Evolutionary conservation across 2,888 invertebrate species (phyloP), one percentile per base, ranked within the genome.

Genomic region (Ennomos quercinarius): DNA sequence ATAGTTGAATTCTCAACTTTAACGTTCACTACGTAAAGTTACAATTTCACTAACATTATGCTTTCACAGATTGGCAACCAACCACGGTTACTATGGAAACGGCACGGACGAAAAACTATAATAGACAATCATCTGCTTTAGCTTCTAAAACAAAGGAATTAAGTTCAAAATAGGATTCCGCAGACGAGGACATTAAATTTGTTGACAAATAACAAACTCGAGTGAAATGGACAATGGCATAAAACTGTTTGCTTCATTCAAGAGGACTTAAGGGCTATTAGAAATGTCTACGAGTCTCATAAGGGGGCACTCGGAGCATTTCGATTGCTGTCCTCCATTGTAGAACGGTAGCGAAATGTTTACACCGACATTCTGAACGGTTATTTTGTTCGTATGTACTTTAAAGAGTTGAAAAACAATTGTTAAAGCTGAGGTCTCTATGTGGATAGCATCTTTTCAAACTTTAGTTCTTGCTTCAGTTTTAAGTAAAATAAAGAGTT

Each of bases 161-260:
- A 61, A 53, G 68, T 52, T 58, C 50, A 76, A 64, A 73, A 62
- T 84, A n/a, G 57, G 37, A 9, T 67, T 56, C 1, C 43, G 1
- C 2, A 10, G 9, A 3, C 11, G 72, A 47, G 72, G 43, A 59
- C 54, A 51, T 49, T 70, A 80, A 59, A 54, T 65, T 80, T 72
- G 73, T 73, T 71, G 68, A 70, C 61, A 73, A 78, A 79, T 81
- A 84, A 85, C 83, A 86, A 81, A 81, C 80, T 80, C 75, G 74
- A 81, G 76, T 80, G 77, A 83, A 87, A 83, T 88, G 88, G 88
- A 89, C 90, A 89, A 81, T 82, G 80, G 83, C 75, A 83, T 86
- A 84, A 87, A 87, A 88, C 86, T 90, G 89, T 90, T 89, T 89
- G 89, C 86, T 78, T 83, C 86, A 81, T 83, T 85, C 78, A 76